Percentiles rank a stretch among this genome's conserved stretches.
Evolutionary conservation across 2,888 invertebrate genomes (phyloP).

Genomic region (Polylopha cassiicola): DNA sequence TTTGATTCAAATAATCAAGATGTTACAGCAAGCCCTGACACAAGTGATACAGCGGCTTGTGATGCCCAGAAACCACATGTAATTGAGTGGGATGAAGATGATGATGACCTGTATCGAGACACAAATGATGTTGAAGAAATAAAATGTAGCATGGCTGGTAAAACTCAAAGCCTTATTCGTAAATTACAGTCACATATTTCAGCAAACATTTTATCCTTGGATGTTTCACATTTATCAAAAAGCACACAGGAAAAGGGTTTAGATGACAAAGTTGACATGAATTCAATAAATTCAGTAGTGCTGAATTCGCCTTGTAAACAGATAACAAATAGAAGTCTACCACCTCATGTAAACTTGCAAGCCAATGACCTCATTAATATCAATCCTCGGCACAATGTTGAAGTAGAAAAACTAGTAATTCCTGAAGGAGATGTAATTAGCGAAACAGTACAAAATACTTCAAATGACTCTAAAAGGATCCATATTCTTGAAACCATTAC

Average conservation of each 20-base stretch:
- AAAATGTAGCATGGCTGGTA: slow-evolving; percentile 19
- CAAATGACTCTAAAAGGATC: slow-evolving; percentile 53
- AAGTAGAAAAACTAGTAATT: slow-evolving; percentile 33
- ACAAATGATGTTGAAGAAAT: slow-evolving; percentile 34
- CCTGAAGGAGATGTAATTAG: slow-evolving; percentile 17
- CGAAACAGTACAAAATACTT: slow-evolving; percentile 31
- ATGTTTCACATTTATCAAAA: slow-evolving; percentile 27
- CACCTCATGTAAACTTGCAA: slow-evolving; percentile 1
- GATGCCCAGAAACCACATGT: slow-evolving; percentile 49
- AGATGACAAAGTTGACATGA: slow-evolving; percentile 1
- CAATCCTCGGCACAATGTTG: slow-evolving; percentile 30
- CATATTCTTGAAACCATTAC: slow-evolving; percentile 58
- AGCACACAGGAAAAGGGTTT: background rate
- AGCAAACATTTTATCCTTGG: slow-evolving; percentile 41
- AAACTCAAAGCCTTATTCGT: no score
- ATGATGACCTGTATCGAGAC: slow-evolving; percentile 65
- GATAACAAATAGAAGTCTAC: background rate
- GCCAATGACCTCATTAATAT: background rate
- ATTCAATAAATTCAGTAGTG: background rate
- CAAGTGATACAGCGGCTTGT: slow-evolving; percentile 43
- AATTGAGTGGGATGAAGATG: slow-evolving; percentile 66
- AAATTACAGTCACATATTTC: no score
- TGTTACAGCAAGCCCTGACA: slow-evolving; percentile 40
- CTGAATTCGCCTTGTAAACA: slow-evolving; percentile 1
- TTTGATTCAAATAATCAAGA: slow-evolving; percentile 43